Evolutionary conservation across 2,888 invertebrate species (phyloP).

Genomic region (Brachypalpus laphriformis): DNA sequence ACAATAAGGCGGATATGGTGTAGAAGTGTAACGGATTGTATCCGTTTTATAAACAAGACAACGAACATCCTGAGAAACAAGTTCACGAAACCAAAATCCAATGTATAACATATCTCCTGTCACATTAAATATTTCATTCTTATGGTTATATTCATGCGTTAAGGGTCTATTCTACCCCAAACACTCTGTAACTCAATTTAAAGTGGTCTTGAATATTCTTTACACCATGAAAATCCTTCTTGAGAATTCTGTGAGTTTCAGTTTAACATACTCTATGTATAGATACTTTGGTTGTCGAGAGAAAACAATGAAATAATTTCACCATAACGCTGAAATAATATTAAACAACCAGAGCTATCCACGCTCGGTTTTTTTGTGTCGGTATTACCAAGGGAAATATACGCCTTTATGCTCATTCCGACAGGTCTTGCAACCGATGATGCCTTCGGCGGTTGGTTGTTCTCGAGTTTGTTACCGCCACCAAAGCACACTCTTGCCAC

Average conservation of each 20-base stretch:
- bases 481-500: neutral
- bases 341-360: slow-evolving; percentile 39
- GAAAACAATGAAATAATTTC: slow-evolving; percentile 62
- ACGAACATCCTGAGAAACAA: neutral
- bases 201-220: neutral
- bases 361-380: neutral
- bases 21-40: no score
- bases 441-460: neutral
- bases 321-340: slow-evolving; percentile 64
- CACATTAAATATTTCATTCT: slow-evolving; percentile 5
- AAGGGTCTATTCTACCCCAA: neutral
- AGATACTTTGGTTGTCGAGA: neutral
- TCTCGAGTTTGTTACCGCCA: neutral
- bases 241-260: neutral
- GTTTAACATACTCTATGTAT: neutral
- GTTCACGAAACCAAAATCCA: neutral
- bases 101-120: neutral
- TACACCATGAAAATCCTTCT: neutral
- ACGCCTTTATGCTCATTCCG: slow-evolving; percentile 20
- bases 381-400: slow-evolving; percentile 48
- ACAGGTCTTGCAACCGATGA: slow-evolving; percentile 8
- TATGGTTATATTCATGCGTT: neutral
- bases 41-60: neutral
- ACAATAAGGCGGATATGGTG: no score
- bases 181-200: neutral